Conservation (phyloP, 2,888 invertebrate genomes). For the Agrochola lota region DNA sequence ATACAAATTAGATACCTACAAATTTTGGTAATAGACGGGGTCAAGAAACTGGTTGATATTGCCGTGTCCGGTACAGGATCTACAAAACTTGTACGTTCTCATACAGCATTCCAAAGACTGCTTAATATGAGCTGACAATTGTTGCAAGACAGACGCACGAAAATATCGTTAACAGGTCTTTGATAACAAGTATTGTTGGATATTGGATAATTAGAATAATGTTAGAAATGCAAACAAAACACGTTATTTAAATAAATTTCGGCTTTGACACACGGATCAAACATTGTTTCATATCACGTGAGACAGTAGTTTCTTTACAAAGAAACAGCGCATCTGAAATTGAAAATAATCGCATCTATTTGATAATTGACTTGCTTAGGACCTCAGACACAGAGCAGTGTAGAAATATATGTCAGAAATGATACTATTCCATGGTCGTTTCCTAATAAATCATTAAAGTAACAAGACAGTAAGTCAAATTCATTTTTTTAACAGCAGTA, state of each 20-base stretch:
- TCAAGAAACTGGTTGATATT: slow-evolving; percentile 80
- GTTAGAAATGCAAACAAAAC: slow-evolving; percentile 20
- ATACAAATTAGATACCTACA: slow-evolving; percentile 65
- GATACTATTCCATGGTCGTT: neutral
- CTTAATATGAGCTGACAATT: slow-evolving; percentile 65
- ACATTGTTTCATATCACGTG: slow-evolving; percentile 2
- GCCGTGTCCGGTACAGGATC: slow-evolving; percentile 79
- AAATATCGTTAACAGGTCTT: slow-evolving; percentile 34
- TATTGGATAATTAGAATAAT: slow-evolving; percentile 24
- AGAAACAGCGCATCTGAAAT: neutral
- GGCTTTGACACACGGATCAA: slow-evolving; percentile 10
- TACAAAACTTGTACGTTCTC: slow-evolving; percentile 63
- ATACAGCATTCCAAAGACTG: slow-evolving; percentile 70
- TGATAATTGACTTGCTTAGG: neutral
- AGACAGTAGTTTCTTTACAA: neutral
- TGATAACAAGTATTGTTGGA: slow-evolving; percentile 34
- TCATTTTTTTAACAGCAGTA: neutral
- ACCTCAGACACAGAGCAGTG: neutral
- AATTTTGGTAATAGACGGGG: slow-evolving; percentile 72
- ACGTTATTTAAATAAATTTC: slow-evolving; percentile 21
- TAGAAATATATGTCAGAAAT: neutral
- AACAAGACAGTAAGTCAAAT: neutral
- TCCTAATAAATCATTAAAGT: neutral
- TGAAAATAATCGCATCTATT: neutral
- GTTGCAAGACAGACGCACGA: slow-evolving; percentile 58